Base-by-base conservation (phyloP, 2,888 invertebrate species). In the Limenitis camilla region DNA sequence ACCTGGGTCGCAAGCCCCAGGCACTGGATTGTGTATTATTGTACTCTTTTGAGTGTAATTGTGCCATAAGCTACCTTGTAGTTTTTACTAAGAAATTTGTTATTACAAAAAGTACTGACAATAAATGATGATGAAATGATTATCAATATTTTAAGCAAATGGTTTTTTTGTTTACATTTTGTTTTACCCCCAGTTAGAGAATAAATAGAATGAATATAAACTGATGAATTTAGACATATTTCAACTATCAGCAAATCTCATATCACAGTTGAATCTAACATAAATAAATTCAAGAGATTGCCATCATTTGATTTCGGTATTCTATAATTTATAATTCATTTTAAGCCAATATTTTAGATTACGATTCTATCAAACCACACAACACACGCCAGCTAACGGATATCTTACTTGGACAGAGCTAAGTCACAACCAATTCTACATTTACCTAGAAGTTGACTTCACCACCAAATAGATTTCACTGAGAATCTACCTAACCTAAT, bases 261-360 rank as follows among this genome's bases (percentile, higher is more conserved):
- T 78, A 78, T 78, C 78, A 78, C 78, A 78, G 78, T 69, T 72
- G 69, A 40, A 61, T 69, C 65, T 73, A 63, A 63, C 61, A 60
- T 62, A 62, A 58, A 47, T 53, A 50, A 51, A 52, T 46, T 52
- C 19, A 40, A 32, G 29, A 39, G 30, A 43, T 8, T 47, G 46
- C 39, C 31, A 35, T 29, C 30, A 38, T 38, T 45, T 30, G 19
- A 19, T 19, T 19, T 19, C 19, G 19, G 19, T 19, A 19, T 19
- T 19, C 19, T 19, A 19, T 19, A 19, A 19, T 19, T 19, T 19
- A 19, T 19, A 19, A 19, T 19, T 19, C 19, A 19, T 19, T 19
- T 19, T 19, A 2, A 19, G 19, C 19, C 19, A 19, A 19, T 19
- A 19, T 19, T 19, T 19, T n/a, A n/a, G 3, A 19, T 19, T 19